Evolutionary conservation across 2,113 vertebrate species (phyloP).

Genomic region (Forbesichthys agassizii): DNA sequence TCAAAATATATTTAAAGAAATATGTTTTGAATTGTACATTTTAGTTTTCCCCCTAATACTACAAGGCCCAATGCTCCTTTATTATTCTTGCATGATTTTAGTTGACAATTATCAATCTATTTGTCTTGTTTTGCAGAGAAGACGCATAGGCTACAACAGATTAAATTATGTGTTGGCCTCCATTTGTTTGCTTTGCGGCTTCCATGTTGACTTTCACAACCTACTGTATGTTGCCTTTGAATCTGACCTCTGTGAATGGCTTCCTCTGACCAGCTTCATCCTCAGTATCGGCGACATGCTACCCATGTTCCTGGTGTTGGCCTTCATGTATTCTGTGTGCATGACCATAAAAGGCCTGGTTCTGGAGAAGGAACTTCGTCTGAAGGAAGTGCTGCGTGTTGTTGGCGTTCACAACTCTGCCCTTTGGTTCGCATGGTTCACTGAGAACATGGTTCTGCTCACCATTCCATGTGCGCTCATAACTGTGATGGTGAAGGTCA

Average conservation of each 20-base stretch:
- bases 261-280: slow-evolving; percentile 67
- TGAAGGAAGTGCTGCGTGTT: slow-evolving; percentile 66
- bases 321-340: slow-evolving; percentile 67
- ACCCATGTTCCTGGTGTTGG: slow-evolving; percentile 76
- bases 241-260: slow-evolving; percentile 41
- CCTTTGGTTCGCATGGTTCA: slow-evolving; percentile 60
- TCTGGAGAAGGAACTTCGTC: slow-evolving; percentile 66
- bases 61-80: no score
- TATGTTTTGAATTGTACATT: no score
- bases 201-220: background rate
- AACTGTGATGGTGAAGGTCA: slow-evolving; percentile 76
- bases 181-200: background rate
- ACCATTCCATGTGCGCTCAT: slow-evolving; percentile 68
- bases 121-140: background rate
- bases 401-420: slow-evolving; percentile 57
- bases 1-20: no score
- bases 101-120: background rate
- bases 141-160: background rate
- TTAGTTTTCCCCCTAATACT: no score
- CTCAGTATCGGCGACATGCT: slow-evolving; percentile 65
- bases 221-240: background rate
- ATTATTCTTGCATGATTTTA: background rate
- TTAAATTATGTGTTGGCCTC: background rate
- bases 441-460: slow-evolving; percentile 63
- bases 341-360: slow-evolving; percentile 74